These are phyloP conservation scores for Lysandra coridon DNA, from an alignment of 2,888 invertebrate genomes.

Conservation along the genomic window DNA sequence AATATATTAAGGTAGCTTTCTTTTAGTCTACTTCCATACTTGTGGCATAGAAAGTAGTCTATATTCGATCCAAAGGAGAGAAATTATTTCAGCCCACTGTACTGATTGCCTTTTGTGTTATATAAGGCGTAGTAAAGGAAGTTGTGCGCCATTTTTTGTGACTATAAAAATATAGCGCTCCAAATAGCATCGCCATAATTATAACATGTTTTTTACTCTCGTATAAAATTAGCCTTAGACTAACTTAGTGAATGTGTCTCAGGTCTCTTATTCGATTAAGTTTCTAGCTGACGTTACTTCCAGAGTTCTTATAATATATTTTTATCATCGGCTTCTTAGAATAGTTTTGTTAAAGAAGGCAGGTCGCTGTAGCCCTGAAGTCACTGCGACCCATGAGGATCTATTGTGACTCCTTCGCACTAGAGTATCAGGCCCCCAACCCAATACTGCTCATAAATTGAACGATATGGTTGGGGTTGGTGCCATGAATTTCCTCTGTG, in stretches of 20 bases:
- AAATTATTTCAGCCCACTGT: slow-evolving; percentile 20
- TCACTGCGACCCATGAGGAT: too few species aligned
- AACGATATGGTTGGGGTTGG: too few species aligned
- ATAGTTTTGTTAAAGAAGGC: too few species aligned
- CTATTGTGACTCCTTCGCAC: too few species aligned
- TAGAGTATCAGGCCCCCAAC: too few species aligned
- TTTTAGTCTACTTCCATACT: background rate
- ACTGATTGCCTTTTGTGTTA: slow-evolving; percentile 25
- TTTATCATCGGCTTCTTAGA: too few species aligned
- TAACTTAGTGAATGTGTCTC: background rate
- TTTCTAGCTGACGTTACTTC: background rate
- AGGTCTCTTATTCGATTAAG: too few species aligned
- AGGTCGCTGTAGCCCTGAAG: too few species aligned
- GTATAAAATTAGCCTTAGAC: slow-evolving; percentile 4
- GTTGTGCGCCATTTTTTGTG: slow-evolving; percentile 22
- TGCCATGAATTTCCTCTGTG: too few species aligned
- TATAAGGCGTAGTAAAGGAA: slow-evolving; percentile 25
- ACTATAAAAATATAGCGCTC: slow-evolving; percentile 29
- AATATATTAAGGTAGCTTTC: background rate
- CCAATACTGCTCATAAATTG: too few species aligned
- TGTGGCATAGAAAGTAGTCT: background rate
- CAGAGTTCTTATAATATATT: too few species aligned
- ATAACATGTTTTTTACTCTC: slow-evolving; percentile 10
- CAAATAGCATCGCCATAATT: slow-evolving; percentile 29
- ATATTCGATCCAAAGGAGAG: background rate